Evolutionary conservation across 2,888 invertebrate species (phyloP).

Genomic region (Cepaea hortensis): DNA sequence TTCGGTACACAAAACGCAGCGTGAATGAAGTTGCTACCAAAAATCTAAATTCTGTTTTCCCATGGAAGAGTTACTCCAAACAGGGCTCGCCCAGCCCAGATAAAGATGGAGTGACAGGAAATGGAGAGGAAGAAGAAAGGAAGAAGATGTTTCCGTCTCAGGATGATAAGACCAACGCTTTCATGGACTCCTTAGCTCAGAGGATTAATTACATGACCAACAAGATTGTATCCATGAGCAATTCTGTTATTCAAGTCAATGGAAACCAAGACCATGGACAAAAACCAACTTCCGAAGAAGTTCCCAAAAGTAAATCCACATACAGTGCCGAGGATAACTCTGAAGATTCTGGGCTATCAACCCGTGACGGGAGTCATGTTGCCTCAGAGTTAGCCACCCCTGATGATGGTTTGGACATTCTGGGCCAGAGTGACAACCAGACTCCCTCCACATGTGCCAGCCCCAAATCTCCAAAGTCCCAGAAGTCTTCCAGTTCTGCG

Average conservation of each 20-base stretch:
- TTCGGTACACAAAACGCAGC: conserved; percentile 28
- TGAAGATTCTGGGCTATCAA: conserved; percentile 44
- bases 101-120: conserved; percentile 32
- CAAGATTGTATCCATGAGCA: conserved; percentile 41
- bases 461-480: conserved; percentile 24
- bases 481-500: neutral
- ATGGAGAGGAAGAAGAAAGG: conserved; percentile 38
- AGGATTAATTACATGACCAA: conserved; percentile 48
- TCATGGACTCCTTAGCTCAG: conserved; percentile 48
- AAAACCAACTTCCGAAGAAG: neutral
- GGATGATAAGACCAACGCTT: conserved; percentile 47
- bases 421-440: conserved; percentile 5
- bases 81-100: conserved; percentile 45
- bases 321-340: conserved; percentile 11
- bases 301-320: neutral
- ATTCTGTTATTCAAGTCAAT: neutral
- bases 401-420: conserved; percentile 25
- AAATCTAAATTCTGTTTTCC: conserved; percentile 28
- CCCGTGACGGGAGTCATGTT: conserved; percentile 27
- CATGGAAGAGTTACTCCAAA: conserved; percentile 49
- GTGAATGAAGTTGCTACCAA: conserved; percentile 45
- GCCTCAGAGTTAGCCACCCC: conserved; percentile 38
- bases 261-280: neutral
- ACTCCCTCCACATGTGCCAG: conserved; percentile 1
- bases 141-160: conserved; percentile 48